A percentile compares a stretch with the other conserved stretches of the same genome.
Conservation (phyloP, 2,113 vertebrate genomes). For the Gracilinanus agilis region DNA sequence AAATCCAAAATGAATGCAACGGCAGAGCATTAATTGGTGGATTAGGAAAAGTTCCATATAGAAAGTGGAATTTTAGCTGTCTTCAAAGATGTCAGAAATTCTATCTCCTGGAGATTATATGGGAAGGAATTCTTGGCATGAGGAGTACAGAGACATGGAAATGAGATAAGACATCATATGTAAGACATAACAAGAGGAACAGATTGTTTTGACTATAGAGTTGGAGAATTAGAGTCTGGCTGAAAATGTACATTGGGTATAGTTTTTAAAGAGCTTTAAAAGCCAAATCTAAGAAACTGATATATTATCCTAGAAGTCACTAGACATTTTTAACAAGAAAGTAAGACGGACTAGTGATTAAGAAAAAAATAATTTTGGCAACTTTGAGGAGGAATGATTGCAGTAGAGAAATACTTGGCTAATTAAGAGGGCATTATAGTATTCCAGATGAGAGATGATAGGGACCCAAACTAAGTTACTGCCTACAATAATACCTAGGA, state of each 20-base stretch:
- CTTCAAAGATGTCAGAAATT: neutral
- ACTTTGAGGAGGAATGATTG: too few relatives aligned
- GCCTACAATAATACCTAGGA: too few relatives aligned
- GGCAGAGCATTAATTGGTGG: neutral
- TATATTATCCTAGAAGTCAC: neutral
- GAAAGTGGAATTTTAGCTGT: too few relatives aligned
- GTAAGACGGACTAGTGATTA: neutral
- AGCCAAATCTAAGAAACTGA: neutral
- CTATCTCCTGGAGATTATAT: neutral
- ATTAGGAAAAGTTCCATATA: neutral
- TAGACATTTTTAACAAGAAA: neutral
- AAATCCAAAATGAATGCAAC: neutral
- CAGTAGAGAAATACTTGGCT: too few relatives aligned
- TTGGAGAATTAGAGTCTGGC: neutral
- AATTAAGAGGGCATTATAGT: too few relatives aligned
- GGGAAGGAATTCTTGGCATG: neutral
- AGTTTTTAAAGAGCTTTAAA: neutral
- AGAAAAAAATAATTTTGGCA: too few relatives aligned
- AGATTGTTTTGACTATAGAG: neutral
- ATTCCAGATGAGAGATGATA: neutral
- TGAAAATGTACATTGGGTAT: neutral
- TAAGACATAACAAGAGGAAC: neutral
- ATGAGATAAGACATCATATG: neutral
- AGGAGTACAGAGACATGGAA: too few relatives aligned
- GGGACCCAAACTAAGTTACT: too few relatives aligned